These are phyloP conservation scores for Xiphophorus hellerii DNA, from an alignment of 2,113 vertebrate species.

Conservation along the genomic window DNA sequence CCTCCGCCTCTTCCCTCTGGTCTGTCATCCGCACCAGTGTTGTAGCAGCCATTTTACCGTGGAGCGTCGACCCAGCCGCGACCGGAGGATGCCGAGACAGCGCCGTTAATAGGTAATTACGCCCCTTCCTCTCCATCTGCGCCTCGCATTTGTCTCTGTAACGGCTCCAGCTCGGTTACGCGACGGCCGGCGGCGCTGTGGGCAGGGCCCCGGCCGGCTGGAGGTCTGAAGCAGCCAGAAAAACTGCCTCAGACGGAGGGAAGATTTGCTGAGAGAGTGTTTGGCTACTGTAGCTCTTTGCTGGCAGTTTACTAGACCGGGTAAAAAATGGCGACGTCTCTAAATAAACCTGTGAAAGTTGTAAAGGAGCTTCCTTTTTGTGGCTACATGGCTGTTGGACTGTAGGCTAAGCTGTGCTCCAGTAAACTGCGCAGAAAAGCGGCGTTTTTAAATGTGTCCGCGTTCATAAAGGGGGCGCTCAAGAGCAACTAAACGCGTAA, in stretches of 20 bases:
- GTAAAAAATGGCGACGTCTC: slow-evolving; percentile 47
- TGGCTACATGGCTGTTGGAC: too few relatives aligned
- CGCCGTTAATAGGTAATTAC: slow-evolving; percentile 61
- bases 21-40: slow-evolving; percentile 66
- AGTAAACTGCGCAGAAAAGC: neutral
- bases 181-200: neutral
- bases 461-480: slow-evolving; percentile 51
- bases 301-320: slow-evolving; percentile 37
- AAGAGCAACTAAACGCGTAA: slow-evolving; percentile 18
- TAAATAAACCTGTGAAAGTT: slow-evolving; percentile 37
- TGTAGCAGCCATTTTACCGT: slow-evolving; percentile 77
- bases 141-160: neutral
- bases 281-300: slow-evolving; percentile 18
- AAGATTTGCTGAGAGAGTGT: slow-evolving; percentile 33
- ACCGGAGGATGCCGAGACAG: slow-evolving; percentile 59
- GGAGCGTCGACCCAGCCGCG: slow-evolving; percentile 56
- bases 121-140: neutral
- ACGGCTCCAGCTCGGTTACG: neutral
- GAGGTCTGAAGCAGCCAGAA: slow-evolving; percentile 21
- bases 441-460: neutral
- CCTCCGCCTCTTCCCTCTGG: slow-evolving; percentile 53
- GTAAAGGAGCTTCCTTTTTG: neutral
- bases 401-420: neutral
- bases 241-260: slow-evolving; percentile 46
- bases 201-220: neutral